Conservation (phyloP, 2,113 vertebrate species). For the Pithys albifrons region DNA sequence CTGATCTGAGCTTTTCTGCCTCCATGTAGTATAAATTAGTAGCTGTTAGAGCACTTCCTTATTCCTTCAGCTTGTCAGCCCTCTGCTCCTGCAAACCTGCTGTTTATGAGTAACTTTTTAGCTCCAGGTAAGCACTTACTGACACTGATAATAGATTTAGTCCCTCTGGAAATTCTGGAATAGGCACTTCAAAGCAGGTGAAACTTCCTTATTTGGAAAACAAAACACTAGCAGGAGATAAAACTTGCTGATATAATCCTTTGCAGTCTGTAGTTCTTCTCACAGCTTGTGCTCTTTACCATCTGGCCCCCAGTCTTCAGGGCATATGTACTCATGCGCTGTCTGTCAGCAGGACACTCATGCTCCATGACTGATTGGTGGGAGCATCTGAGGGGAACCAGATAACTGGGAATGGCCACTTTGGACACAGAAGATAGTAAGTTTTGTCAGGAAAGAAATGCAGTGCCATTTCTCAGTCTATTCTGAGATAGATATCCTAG, state of each 20-base stretch:
- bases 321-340: background rate
- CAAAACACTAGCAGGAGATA: constrained; percentile 37
- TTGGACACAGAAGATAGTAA: background rate
- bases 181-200: constrained; percentile 58
- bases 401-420: background rate
- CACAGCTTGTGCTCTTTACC: constrained; percentile 30
- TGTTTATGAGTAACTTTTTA: constrained; percentile 37
- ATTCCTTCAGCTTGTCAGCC: constrained; percentile 46
- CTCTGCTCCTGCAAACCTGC: constrained; percentile 36
- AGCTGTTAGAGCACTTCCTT: constrained; percentile 29
- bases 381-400: background rate
- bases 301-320: constrained; percentile 41
- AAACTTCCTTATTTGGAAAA: constrained; percentile 49
- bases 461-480: background rate
- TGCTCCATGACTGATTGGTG: accelerated
- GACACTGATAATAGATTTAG: constrained; percentile 45
- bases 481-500: background rate
- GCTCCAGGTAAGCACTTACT: constrained; percentile 55
- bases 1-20: background rate
- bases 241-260: constrained; percentile 41
- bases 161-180: constrained; percentile 49
- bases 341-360: background rate
- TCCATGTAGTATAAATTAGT: constrained; percentile 38
- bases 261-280: constrained; percentile 17
- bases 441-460: background rate